Evolutionary conservation across 2,797 vertebrate species (phyloP), one percentile per base, ranked within the genome.

Genomic region (Anabacerthia variegaticeps): DNA sequence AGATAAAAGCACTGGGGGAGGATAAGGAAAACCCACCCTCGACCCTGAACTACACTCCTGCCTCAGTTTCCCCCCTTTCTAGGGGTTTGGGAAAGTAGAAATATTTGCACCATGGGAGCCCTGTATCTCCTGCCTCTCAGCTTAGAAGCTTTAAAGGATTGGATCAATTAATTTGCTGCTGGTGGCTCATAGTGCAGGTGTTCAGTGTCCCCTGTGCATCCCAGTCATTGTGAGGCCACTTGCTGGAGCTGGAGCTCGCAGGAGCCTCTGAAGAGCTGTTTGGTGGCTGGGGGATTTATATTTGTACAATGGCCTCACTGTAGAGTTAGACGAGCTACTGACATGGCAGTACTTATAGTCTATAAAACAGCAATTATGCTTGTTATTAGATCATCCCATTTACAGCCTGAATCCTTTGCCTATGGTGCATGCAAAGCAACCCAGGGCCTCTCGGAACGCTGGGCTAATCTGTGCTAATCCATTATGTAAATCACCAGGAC

Each of bases 301-400:
- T 66, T 67, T 48, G 73, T 23, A 94, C 96, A 94, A 86, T 76
- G 76, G 88, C 85, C 88, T 81, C 51, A 5, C 82, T 93, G 88
- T 72, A 41, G 91, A 90, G 92, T 82, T 68, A 74, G 95, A 68
- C 2, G 36, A 88, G 94, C 62, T 56, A 81, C 88, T 94, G 93
- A 79, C 93, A 94, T 9, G 93, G 88, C 93, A 90, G 80, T 74
- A 83, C 93, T 95, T 78, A 81, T 2, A 95, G 95, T 78, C 96
- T 92, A 96, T 94, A 95, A 95, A 95, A 63, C 94, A 93, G 94
- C 94, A 95, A 96, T 95, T 96, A 95, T 71, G 85, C 89, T 93
- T 54, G 85, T 96, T 96, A 95, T 96, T 96, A 96, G 96, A 96
- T 94, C 96, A 96, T 94, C 93, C 82, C 95, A 85, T 94, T 95